Evolutionary conservation across 2,113 vertebrate genomes (phyloP), one percentile per base, ranked within the genome.

Genomic region (Romanogobio albipinnatus): DNA sequence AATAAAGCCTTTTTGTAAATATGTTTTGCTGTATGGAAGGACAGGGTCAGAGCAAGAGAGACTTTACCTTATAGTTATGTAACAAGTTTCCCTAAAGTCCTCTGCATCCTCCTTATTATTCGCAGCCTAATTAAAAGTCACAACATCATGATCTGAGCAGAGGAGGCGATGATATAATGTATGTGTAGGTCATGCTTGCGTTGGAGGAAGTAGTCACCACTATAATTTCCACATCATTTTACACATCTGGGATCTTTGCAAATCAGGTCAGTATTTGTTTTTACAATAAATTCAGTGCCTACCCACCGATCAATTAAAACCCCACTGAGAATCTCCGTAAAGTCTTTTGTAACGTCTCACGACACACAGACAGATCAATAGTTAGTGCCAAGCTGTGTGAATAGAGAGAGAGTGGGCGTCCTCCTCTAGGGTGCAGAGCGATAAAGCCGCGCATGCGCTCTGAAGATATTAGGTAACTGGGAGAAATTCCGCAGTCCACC

Each of bases 401-500:
- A 51, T 24, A 56, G 33, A 24, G 17, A 78, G 39, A 82, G 53
- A 82, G 83, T 49, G 51, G 61, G 61, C 53, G 73, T 81, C 24
- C 74, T 73, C 36, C 15, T 59, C 22, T 9, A 22, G 13, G 58
- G 61, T 70, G 75, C 75, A 78, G 61, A 70, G 62, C 47, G 15
- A 66, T 51, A 51, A 33, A 81, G 47, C 62, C 5, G 47, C 74
- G 75, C 83, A 76, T 84, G 83, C 61, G 75, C 62, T 58, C 80
- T 74, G 73, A 6, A 51, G 58, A 80, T 74, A 85, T 88, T 86
- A 88, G 84, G 87, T 86, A 88, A 86, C 84, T 24, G 56, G 4
- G 76, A 86, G 84, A 81, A 88, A 84, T 84, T 88, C 84, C 58
- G 87, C 87, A 88, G 84, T 88, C 78, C 61, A 74, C 43, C n/a